Base-by-base conservation (phyloP, 2,113 vertebrate species). In the Alaudala cheleensis region DNA sequence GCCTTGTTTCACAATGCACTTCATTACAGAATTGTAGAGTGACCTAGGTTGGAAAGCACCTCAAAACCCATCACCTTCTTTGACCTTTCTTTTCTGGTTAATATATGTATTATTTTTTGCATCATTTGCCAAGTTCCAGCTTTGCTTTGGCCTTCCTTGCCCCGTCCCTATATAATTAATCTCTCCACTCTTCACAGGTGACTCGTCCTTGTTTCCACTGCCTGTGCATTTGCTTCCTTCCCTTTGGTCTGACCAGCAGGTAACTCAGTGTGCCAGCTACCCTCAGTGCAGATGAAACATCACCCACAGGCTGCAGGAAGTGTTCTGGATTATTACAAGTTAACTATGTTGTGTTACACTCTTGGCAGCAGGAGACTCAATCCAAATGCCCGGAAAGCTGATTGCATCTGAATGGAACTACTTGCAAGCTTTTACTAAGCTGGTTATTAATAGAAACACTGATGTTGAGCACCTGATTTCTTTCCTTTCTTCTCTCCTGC, bases 261-360 rank as follows among this genome's bases (percentile, higher is more conserved):
- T 29, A n/a, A 45, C 54, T 51, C 0, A 54, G 28, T 2, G 14
- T 34, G 44, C 40, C 78, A 44, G 6, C 51, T 39, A 5, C 33
- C 18, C 49, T 70, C 18, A 4, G 34, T 0, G 4, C 4, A 23
- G 21, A 15, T n/a, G 12, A 44, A 45, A 1, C 17, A 37, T 10
- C 45, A 37, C 23, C 12, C 64, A 11, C 16, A 26, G 50, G 54
- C 83, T 88, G 45, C 37, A 44, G 61, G 81, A 45, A 7, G 18
- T 64, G 19, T 34, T 50, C 39, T 64, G 44, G 7, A 14, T 86
- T 34, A 47, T 9, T 50, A 33, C 18, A 47, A 28, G 3, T 21
- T 22, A 26, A 29, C 19, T 34, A 23, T 2, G 3, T 9, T 39
- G 26, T 49, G 15, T 15, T 54, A 26, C 28, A 10, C 50, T 39